phyloP scores from a whole-genome alignment of 1,140 invertebrate species.

The Drosophila trapezifrons region DNA sequence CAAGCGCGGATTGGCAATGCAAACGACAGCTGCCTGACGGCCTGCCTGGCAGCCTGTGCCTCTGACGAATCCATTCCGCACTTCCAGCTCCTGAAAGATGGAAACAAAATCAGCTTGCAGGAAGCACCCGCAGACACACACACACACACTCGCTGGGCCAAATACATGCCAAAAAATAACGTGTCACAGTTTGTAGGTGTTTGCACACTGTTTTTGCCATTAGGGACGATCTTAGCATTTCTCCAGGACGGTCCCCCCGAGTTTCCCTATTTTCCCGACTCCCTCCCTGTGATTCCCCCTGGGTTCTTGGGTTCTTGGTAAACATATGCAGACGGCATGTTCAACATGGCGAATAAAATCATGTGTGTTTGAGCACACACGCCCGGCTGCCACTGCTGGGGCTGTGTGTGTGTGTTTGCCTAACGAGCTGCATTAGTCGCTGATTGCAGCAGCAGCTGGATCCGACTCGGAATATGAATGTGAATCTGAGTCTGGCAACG shows the following conservation, averaged over 20 bases:
- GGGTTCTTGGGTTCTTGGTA: constrained; percentile 35
- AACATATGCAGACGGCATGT: constrained; percentile 78
- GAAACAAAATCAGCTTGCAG: constrained; percentile 66
- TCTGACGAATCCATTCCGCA: constrained; percentile 29
- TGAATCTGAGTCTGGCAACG: constrained; percentile 9
- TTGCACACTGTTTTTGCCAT: constrained; percentile 45
- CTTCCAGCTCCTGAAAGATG: constrained; percentile 20
- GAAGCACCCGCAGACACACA: constrained; percentile 43
- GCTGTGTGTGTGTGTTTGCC: constrained; percentile 60
- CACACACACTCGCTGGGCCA: neutral
- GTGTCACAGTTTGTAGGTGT: constrained; percentile 37
- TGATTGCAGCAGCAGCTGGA: constrained; percentile 64
- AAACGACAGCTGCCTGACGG: constrained; percentile 49
- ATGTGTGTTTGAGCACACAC: constrained; percentile 16
- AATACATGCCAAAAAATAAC: constrained; percentile 55
- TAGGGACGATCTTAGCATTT: constrained; percentile 65
- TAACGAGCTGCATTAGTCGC: constrained; percentile 79
- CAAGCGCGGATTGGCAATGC: constrained; percentile 21
- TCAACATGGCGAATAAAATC: constrained; percentile 78
- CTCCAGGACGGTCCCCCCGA: constrained; percentile 4
- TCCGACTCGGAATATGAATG: constrained; percentile 21
- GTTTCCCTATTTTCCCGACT: neutral
- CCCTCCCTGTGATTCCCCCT: neutral
- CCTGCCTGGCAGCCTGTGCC: neutral
- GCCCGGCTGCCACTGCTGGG: neutral